phyloP scores from a whole-genome alignment of 2,113 vertebrate species.

The Mola mola region DNA sequence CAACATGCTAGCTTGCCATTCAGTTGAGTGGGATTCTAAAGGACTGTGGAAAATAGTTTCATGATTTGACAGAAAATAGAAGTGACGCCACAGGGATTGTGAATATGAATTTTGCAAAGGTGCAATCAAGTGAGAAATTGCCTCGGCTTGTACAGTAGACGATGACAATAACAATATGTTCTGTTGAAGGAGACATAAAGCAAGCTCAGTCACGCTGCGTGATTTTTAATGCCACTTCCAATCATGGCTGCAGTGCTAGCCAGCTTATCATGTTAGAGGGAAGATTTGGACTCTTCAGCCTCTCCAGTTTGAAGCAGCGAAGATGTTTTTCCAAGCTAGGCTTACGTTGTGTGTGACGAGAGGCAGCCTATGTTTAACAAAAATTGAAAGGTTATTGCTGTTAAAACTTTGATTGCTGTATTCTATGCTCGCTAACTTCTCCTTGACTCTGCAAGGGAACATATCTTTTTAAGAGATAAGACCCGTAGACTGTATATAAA shows the following conservation, averaged over 20 bases:
- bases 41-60: constrained; percentile 6
- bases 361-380: too few relatives aligned
- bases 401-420: too few relatives aligned
- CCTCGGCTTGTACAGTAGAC: constrained; percentile 20
- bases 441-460: too few relatives aligned
- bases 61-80: constrained; percentile 9
- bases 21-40: background rate
- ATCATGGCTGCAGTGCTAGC: constrained; percentile 14
- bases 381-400: too few relatives aligned
- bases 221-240: constrained; percentile 39
- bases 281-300: background rate
- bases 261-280: constrained; percentile 14
- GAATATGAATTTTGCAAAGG: constrained; percentile 44
- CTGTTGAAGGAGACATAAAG: constrained; percentile 19
- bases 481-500: too few relatives aligned
- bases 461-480: too few relatives aligned
- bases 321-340: too few relatives aligned
- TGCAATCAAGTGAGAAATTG: constrained; percentile 63
- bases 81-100: constrained; percentile 16
- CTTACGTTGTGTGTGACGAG: too few relatives aligned
- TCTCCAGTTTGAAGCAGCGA: background rate
- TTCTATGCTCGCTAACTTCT: too few relatives aligned
- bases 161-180: constrained; percentile 22
- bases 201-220: constrained; percentile 25
- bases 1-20: constrained; percentile 33